Base-by-base conservation (phyloP, 30 jellyfish, hydroid and myxozoan genomes). In the Sanderia malayensis region DNA sequence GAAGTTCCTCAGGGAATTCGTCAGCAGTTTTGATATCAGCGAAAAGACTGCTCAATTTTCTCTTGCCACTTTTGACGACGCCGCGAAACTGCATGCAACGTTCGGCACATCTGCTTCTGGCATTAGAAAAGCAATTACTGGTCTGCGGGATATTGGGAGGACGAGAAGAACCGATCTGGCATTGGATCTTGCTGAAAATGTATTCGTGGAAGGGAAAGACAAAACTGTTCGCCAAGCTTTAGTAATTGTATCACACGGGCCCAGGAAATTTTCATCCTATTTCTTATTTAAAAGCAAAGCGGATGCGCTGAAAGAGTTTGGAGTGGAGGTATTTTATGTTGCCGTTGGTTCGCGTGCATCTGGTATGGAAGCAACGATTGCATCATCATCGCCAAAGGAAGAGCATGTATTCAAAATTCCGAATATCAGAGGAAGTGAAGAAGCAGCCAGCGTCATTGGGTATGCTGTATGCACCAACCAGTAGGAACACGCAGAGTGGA, bases 381-480 rank as follows among this genome's bases (percentile, higher is more conserved):
- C 46, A 15, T 78, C 89, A 4, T 78, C 89, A 31, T 78, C 81
- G 15, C 89, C 82, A 17, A 78, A 78, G 45, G 82, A 78, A 21
- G 58, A n/a, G 0, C 89, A 78, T 46, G 26, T 64, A 11, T 46
- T 78, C 70, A 31, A 58, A 13, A 26, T 68, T n/a, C n/a, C n/a
- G n/a, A n/a, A n/a, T n/a, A n/a, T n/a, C n/a, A n/a, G n/a, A n/a
- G n/a, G n/a, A n/a, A n/a, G n/a, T n/a, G n/a, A n/a, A n/a, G n/a
- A n/a, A n/a, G n/a, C n/a, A n/a, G n/a, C n/a, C n/a, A n/a, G n/a
- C n/a, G n/a, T n/a, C n/a, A n/a, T n/a, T n/a, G n/a, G n/a, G n/a
- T n/a, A n/a, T n/a, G n/a, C n/a, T n/a, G n/a, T n/a, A n/a, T n/a
- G n/a, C n/a, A n/a, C n/a, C n/a, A n/a, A n/a, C n/a, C n/a, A n/a